Evolutionary conservation across 2,888 invertebrate species (phyloP).

Genomic region (Oasisia sp.): DNA sequence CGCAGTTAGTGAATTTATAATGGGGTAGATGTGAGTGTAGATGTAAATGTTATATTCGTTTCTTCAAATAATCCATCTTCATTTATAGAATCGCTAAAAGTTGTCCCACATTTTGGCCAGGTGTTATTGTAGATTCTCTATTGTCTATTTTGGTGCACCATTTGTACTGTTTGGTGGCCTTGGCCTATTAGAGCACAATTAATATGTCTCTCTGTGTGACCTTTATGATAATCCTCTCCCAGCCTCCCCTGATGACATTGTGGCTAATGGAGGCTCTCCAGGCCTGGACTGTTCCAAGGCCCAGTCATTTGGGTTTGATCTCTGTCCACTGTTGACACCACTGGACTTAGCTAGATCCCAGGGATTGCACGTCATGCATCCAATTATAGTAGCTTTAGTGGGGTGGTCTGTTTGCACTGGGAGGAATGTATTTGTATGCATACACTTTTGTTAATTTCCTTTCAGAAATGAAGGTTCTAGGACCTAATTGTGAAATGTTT

Average conservation of each 20-base stretch:
- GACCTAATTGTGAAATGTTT: background rate
- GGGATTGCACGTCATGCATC: background rate
- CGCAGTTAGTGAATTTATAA: background rate
- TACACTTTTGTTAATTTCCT: background rate
- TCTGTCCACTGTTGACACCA: background rate
- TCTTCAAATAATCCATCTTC: background rate
- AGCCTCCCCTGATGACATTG: background rate
- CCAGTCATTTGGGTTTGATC: background rate
- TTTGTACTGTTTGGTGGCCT: background rate
- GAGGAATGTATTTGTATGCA: background rate
- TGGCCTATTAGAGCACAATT: background rate
- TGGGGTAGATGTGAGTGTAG: background rate
- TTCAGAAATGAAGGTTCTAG: background rate
- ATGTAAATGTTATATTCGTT: background rate
- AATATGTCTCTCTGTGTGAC: background rate
- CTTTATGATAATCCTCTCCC: background rate
- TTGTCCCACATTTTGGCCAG: background rate
- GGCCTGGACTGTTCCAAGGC: background rate
- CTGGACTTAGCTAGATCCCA: background rate
- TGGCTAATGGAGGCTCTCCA: background rate
- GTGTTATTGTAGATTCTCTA: background rate
- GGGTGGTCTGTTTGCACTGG: background rate
- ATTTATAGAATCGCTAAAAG: background rate
- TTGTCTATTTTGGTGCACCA: background rate
- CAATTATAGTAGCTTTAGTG: background rate